These are phyloP conservation scores for Cryptosula pallasiana DNA, from an alignment of 2,888 invertebrate species.

Conservation along the genomic window DNA sequence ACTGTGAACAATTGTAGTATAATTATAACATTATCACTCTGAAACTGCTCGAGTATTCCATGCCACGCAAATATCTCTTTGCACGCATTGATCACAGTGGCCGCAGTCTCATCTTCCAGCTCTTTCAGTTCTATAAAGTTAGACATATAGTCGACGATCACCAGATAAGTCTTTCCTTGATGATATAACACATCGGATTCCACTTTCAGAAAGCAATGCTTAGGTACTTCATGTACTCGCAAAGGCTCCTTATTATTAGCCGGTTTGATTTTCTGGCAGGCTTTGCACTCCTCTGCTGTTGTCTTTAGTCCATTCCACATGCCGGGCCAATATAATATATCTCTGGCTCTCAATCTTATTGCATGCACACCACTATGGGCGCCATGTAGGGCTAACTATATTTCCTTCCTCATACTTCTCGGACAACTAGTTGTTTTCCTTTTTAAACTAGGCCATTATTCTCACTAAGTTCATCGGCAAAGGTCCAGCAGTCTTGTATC, in stretches of 20 bases:
- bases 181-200: conserved; percentile 27
- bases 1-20: conserved; percentile 29
- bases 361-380: conserved; percentile 25
- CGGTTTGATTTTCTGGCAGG: conserved; percentile 24
- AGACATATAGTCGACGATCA: conserved; percentile 28
- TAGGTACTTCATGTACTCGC: conserved; percentile 27
- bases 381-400: neutral
- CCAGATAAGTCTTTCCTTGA: conserved; percentile 25
- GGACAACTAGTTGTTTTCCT: conserved; percentile 25
- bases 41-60: conserved; percentile 29
- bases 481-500: conserved; percentile 11
- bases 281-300: conserved; percentile 23
- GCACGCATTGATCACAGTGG: conserved; percentile 24
- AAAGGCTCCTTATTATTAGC: conserved; percentile 26
- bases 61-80: conserved; percentile 29
- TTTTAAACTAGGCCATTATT: conserved; percentile 26
- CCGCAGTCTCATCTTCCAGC: conserved; percentile 18
- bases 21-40: conserved; percentile 32
- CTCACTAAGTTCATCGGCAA: neutral
- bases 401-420: conserved; percentile 6
- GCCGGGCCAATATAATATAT: conserved; percentile 29
- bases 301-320: conserved; percentile 26
- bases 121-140: conserved; percentile 25
- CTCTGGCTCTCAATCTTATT: conserved; percentile 26
- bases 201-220: conserved; percentile 25